Evolutionary conservation across 2,888 invertebrate genomes (phyloP).

Genomic region (Neoscelio sp.): DNA sequence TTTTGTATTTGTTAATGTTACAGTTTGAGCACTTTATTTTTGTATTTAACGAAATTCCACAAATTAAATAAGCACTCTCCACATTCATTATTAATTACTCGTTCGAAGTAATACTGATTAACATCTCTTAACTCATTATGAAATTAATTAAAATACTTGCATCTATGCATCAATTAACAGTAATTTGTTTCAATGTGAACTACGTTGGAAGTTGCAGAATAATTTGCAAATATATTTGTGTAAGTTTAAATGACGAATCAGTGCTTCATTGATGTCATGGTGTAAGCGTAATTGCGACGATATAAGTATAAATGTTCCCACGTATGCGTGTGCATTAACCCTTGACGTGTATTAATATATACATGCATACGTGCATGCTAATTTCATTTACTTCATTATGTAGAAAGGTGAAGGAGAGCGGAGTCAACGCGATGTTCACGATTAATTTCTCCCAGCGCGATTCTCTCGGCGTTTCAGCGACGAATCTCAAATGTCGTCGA

Average conservation of each 20-base stretch:
- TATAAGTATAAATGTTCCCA: slow-evolving; percentile 6
- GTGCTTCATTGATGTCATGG: slow-evolving; percentile 7
- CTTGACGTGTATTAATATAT: background rate
- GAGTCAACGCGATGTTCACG: slow-evolving; percentile 50
- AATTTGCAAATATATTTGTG: background rate
- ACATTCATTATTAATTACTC: too few species aligned
- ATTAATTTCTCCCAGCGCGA: slow-evolving; percentile 52
- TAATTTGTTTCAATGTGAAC: too few species aligned
- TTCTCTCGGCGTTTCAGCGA: slow-evolving; percentile 34
- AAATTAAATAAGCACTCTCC: too few species aligned
- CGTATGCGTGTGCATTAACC: slow-evolving; percentile 11
- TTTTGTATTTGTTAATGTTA: too few species aligned
- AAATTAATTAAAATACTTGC: too few species aligned
- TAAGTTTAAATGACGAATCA: slow-evolving; percentile 10
- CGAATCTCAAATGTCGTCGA: slow-evolving; percentile 48
- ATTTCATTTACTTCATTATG: slow-evolving; percentile 49
- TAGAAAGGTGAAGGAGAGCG: slow-evolving; percentile 50
- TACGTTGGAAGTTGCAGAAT: slow-evolving; percentile 7
- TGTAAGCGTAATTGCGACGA: slow-evolving; percentile 7
- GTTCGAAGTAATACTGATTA: too few species aligned
- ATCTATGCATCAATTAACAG: too few species aligned
- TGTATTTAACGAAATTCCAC: too few species aligned
- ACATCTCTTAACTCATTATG: too few species aligned
- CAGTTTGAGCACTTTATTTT: too few species aligned
- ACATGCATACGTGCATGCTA: slow-evolving; percentile 13